These are phyloP conservation scores for Leptatherina wallacei DNA, from an alignment of 2,797 vertebrate species.

Conservation along the genomic window DNA sequence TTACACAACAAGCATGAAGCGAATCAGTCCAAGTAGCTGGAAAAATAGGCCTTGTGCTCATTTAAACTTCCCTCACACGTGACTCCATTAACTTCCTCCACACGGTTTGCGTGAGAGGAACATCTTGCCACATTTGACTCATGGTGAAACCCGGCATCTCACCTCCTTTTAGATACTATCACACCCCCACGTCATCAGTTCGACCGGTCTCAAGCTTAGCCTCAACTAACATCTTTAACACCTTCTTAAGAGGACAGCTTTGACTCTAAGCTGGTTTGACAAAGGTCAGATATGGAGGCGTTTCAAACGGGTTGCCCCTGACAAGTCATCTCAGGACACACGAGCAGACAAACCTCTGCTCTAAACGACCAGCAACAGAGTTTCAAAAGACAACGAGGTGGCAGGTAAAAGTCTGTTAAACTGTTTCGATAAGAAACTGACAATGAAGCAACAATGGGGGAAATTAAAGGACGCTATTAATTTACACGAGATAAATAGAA, in stretches of 20 bases:
- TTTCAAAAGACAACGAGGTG: background rate
- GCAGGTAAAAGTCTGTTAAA: background rate
- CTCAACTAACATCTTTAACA: constrained; percentile 63
- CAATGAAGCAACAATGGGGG: background rate
- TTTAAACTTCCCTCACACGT: background rate
- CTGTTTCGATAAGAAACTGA: constrained; percentile 12
- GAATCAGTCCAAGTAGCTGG: background rate
- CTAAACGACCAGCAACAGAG: constrained; percentile 5
- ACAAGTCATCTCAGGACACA: constrained; percentile 42
- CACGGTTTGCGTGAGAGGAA: constrained; percentile 1
- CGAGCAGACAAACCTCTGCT: constrained; percentile 32
- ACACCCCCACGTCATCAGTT: constrained; percentile 35
- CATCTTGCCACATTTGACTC: constrained; percentile 1
- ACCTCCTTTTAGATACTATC: constrained; percentile 23
- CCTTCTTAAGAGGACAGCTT: constrained; percentile 62
- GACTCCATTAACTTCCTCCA: background rate
- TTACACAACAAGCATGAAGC: background rate
- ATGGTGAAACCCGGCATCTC: constrained; percentile 2
- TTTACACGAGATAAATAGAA: no score
- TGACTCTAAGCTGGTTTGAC: constrained; percentile 66
- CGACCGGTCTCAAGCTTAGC: constrained; percentile 38
- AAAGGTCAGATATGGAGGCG: constrained; percentile 57
- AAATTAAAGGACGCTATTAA: no score
- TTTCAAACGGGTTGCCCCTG: constrained; percentile 29
- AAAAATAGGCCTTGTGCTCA: background rate